These are phyloP conservation scores for Branchellion lobata DNA, from an alignment of 2,888 invertebrate genomes.

Conservation along the genomic window DNA sequence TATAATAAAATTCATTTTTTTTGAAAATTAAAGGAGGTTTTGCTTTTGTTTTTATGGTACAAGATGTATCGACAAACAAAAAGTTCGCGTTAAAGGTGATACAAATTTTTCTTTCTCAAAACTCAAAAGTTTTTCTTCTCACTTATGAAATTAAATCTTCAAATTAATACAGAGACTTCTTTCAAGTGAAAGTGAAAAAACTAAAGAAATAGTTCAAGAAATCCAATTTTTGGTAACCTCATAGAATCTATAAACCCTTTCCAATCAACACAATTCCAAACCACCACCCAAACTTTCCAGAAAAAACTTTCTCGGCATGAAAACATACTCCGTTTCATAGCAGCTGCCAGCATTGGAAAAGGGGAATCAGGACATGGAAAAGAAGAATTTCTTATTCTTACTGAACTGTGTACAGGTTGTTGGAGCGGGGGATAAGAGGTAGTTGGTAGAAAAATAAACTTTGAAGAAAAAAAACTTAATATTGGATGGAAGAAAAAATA, in stretches of 20 bases:
- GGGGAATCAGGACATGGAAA: slow-evolving; percentile 77
- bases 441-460: no score
- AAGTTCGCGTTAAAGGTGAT: slow-evolving; percentile 88
- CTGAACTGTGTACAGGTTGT: slow-evolving; percentile 84
- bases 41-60: slow-evolving; percentile 90
- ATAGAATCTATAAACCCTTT: not conserved
- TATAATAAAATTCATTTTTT: not conserved
- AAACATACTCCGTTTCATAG: slow-evolving; percentile 84
- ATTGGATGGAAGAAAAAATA: no score
- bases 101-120: not conserved
- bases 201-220: slow-evolving; percentile 62
- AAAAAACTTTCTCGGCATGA: slow-evolving; percentile 88
- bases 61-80: slow-evolving; percentile 77
- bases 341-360: slow-evolving; percentile 78
- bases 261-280: not conserved
- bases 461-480: no score
- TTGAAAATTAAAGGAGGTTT: slow-evolving; percentile 77
- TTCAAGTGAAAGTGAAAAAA: slow-evolving; percentile 63
- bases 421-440: not conserved
- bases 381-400: slow-evolving; percentile 85
- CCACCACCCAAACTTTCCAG: slow-evolving; percentile 54
- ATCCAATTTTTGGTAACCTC: slow-evolving; percentile 60
- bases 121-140: no score
- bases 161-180: slow-evolving; percentile 63
- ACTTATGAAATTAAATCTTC: no score